Evolutionary conservation across 2,888 invertebrate genomes (phyloP), one percentile per base, ranked within the genome.

Genomic region (Tanaodytes sp.): DNA sequence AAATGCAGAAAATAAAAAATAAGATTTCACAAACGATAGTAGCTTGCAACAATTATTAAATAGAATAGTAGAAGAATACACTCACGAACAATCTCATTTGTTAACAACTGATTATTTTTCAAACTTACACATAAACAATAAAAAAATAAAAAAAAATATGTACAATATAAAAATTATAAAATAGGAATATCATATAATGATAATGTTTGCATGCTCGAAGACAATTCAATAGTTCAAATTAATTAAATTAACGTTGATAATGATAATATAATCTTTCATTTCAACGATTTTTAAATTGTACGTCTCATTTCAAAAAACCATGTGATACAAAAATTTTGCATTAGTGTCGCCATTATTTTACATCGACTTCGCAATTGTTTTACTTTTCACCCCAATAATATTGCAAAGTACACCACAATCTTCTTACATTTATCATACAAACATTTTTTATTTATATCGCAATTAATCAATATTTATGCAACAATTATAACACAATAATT

Each of bases 191-290:
- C 20, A 16, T 43, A 23, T 15, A 45, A 55, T 16, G 55, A 55
- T 55, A 45, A 55, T 36, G 11, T 45, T 23, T 55, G 45, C 15
- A 55, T 55, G 55, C 8, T 45, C 5, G 1, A 15, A 15, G 55
- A 55, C n/a, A 55, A 55, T 45, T 45, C 43, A 9, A 12, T 55
- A 9, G 36, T 45, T 20, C 8, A 23, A 36, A 36, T 55, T 11
- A 20, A 14, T 30, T 1, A 23, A 8, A 45, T 55, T 36, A 1
- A 33, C 6, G 19, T 15, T 1, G 12, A 27, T 9, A 12, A 55
- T 33, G 18, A 36, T 19, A 36, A 12, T 23, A 45, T 18, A 11
- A 15, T 12, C 6, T 55, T 6, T 23, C 9, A n/a, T 43, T 43
- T 15, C 33, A 45, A 23, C 43, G 45, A 36, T 45, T 4, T n/a